Evolutionary conservation across 2,797 vertebrate species (phyloP).

Genomic region (Acanthurus leucopareius): DNA sequence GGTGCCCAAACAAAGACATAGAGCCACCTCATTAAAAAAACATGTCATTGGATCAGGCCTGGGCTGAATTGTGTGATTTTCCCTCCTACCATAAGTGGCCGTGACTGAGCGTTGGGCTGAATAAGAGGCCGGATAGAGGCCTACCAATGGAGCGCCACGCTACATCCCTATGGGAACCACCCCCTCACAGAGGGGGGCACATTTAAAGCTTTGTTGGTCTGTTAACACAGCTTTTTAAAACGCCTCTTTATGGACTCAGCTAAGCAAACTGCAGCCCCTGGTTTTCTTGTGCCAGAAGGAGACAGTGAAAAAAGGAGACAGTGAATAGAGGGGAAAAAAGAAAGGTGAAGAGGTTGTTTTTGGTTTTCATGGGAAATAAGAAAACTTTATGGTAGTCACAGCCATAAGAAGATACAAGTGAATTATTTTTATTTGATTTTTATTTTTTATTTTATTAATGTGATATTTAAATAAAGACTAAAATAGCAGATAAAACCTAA

Average conservation of each 20-base stretch:
- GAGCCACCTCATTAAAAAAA: conserved; percentile 85
- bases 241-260: conserved; percentile 83
- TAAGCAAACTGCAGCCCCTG: conserved; percentile 77
- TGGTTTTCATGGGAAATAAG: not conserved
- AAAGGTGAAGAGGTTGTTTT: conserved; percentile 19
- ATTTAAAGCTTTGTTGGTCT: conserved; percentile 83
- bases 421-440: conserved; percentile 8
- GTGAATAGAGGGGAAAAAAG: conserved; percentile 2
- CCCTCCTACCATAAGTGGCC: conserved; percentile 82
- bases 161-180: conserved; percentile 82
- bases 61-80: conserved; percentile 81
- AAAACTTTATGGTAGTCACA: conserved; percentile 26
- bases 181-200: conserved; percentile 75
- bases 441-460: conserved; percentile 9
- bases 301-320: conserved; percentile 40
- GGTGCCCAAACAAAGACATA: conserved; percentile 82
- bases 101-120: conserved; percentile 81
- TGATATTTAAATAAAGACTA: conserved; percentile 20
- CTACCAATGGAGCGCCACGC: conserved; percentile 76
- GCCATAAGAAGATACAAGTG: not conserved
- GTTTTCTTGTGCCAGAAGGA: conserved; percentile 65
- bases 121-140: conserved; percentile 76
- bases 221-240: conserved; percentile 83
- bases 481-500: conserved; percentile 13
- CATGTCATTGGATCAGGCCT: conserved; percentile 85